These are phyloP conservation scores for Argyresthia goedartella DNA, from an alignment of 2,888 invertebrate species.

Conservation along the genomic window DNA sequence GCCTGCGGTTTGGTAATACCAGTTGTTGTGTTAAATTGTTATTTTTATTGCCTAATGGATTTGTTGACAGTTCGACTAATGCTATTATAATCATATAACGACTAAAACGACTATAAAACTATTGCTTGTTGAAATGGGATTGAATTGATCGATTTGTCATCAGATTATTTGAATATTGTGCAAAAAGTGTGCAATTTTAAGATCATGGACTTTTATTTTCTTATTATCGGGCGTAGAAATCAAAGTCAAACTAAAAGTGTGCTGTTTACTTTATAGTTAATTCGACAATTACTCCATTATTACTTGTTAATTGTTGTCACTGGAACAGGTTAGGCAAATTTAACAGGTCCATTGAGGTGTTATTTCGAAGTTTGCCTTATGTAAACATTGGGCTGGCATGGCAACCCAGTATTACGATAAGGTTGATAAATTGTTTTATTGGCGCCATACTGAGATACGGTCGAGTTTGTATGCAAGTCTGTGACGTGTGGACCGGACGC, in stretches of 20 bases:
- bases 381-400: slow-evolving; percentile 16
- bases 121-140: no score
- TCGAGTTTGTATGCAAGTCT: not conserved
- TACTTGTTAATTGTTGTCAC: slow-evolving; percentile 14
- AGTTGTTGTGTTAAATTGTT: not conserved
- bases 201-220: no score
- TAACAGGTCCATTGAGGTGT: slow-evolving; percentile 20
- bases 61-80: not conserved
- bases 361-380: slow-evolving; percentile 22
- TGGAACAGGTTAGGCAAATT: slow-evolving; percentile 26
- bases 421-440: slow-evolving; percentile 28
- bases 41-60: not conserved
- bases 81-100: no score
- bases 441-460: slow-evolving; percentile 34
- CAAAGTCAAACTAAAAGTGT: no score
- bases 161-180: no score
- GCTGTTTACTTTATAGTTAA: no score
- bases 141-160: no score
- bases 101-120: no score
- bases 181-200: no score
- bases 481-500: no score
- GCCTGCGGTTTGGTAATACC: not conserved
- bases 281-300: not conserved
- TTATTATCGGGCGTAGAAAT: no score
- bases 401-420: slow-evolving; percentile 17